These are phyloP conservation scores for Sula dactylatra DNA, from an alignment of 2,113 vertebrate genomes.

Conservation along the genomic window DNA sequence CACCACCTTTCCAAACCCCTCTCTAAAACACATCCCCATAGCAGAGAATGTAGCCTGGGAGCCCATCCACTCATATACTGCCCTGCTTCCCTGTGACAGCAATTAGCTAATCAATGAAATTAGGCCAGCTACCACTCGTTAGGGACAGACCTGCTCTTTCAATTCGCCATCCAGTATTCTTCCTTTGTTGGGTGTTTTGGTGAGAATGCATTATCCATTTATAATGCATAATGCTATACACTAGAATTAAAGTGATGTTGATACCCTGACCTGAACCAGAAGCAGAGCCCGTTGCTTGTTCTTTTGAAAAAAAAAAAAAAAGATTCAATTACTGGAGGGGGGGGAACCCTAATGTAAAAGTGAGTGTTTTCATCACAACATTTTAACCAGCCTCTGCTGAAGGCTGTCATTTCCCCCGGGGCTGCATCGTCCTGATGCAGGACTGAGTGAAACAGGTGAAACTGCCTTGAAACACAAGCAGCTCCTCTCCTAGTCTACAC, in stretches of 20 bases:
- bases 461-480: neutral
- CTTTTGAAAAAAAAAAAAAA: neutral
- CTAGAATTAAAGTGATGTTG: neutral
- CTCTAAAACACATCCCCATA: neutral
- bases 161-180: neutral
- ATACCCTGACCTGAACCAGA: neutral
- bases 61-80: neutral
- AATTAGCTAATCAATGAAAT: slow-evolving; percentile 12
- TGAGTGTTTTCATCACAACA: neutral
- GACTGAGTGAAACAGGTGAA: neutral
- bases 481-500: neutral
- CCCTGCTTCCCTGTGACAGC: neutral
- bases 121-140: neutral
- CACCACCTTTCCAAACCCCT: neutral
- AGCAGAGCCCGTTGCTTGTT: neutral
- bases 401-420: neutral
- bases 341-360: neutral
- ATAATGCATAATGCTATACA: neutral
- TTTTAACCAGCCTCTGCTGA: neutral
- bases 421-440: fast-evolving
- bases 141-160: neutral
- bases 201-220: neutral
- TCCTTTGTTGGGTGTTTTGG: neutral
- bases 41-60: fast-evolving
- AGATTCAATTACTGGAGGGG: neutral